These are phyloP conservation scores for Drosophila sp. DNA, from an alignment of 1,140 invertebrate species.

Conservation along the genomic window DNA sequence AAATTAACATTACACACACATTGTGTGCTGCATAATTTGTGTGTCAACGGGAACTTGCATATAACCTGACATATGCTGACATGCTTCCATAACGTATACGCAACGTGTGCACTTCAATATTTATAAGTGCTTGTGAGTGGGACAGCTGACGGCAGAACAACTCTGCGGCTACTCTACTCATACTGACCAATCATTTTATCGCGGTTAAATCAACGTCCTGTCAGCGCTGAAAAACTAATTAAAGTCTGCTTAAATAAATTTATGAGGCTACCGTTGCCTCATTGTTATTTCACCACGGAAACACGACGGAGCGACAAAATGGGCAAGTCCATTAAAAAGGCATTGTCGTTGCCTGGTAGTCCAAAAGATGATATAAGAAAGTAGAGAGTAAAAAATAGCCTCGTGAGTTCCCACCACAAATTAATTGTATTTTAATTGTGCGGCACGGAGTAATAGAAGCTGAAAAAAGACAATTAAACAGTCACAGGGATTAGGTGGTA, in stretches of 20 bases:
- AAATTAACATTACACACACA: too few relatives aligned
- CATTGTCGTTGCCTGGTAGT: slow-evolving; percentile 16
- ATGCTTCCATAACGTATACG: slow-evolving; percentile 16
- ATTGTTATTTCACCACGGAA: slow-evolving; percentile 46
- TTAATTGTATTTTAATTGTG: slow-evolving; percentile 76
- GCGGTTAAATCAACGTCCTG: slow-evolving; percentile 48
- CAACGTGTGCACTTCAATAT: slow-evolving; percentile 17
- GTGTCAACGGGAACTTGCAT: too few relatives aligned
- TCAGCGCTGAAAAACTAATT: slow-evolving; percentile 62
- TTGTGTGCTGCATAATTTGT: too few relatives aligned
- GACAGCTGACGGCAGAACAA: not conserved
- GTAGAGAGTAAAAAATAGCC: slow-evolving; percentile 30
- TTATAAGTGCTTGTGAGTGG: slow-evolving; percentile 1
- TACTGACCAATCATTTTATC: slow-evolving; percentile 49
- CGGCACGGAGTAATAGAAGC: slow-evolving; percentile 51
- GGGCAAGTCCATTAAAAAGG: slow-evolving; percentile 60
- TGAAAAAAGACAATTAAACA: slow-evolving; percentile 37
- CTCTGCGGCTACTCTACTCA: slow-evolving; percentile 5
- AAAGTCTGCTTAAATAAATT: slow-evolving; percentile 60
- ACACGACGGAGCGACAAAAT: slow-evolving; percentile 26
- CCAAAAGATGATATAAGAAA: slow-evolving; percentile 35
- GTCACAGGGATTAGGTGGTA: slow-evolving; percentile 24
- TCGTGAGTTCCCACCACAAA: slow-evolving; percentile 31
- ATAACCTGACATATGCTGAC: not conserved
- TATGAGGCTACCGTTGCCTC: slow-evolving; percentile 20